Evolutionary conservation across 2,888 invertebrate genomes (phyloP).

Genomic region (Agrochola circellaris): DNA sequence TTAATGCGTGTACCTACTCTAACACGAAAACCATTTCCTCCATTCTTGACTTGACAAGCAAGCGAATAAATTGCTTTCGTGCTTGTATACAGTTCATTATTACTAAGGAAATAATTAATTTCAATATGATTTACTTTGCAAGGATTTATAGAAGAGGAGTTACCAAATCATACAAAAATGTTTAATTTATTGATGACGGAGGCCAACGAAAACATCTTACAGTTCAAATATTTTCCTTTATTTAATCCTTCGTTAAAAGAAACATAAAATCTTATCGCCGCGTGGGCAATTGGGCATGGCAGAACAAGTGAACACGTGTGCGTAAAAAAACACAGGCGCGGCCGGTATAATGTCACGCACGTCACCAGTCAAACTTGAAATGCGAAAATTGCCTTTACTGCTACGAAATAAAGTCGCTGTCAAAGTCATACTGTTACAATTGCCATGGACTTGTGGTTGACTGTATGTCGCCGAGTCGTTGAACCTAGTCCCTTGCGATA

Average conservation of each 20-base stretch:
- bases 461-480: constrained; percentile 54
- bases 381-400: constrained; percentile 6
- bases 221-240: neutral
- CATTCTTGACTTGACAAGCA: constrained; percentile 33
- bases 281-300: constrained; percentile 59
- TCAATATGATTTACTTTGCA: constrained; percentile 1
- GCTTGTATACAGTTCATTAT: neutral
- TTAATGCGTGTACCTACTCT: constrained; percentile 20
- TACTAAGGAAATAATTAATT: constrained; percentile 23
- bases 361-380: neutral
- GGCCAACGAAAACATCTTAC: too few species aligned
- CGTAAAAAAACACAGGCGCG: constrained; percentile 54
- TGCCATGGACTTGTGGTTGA: constrained; percentile 8
- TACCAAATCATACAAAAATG: neutral
- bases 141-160: neutral
- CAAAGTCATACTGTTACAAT: neutral
- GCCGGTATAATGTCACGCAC: constrained; percentile 38
- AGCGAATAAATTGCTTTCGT: constrained; percentile 29
- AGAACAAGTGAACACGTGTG: constrained; percentile 66
- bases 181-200: too few species aligned
- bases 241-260: constrained; percentile 13
- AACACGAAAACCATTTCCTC: constrained; percentile 16
- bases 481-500: constrained; percentile 53
- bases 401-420: constrained; percentile 12
- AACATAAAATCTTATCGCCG: constrained; percentile 50